These are phyloP conservation scores for Helostoma temminkii DNA, from an alignment of 2,797 vertebrate genomes.

Conservation along the genomic window DNA sequence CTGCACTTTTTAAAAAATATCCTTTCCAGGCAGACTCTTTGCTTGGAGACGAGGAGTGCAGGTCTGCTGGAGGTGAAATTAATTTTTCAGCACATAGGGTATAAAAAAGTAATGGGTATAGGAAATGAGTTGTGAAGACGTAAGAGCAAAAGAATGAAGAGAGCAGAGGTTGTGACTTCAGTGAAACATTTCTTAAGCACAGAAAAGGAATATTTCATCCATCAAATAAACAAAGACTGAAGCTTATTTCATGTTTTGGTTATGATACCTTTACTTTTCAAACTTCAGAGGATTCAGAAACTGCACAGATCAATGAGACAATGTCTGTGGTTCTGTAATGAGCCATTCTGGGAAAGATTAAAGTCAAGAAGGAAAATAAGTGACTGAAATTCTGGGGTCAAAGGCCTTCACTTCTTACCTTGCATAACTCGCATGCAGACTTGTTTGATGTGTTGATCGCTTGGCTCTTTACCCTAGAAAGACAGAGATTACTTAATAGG, in stretches of 20 bases:
- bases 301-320: constrained; percentile 60
- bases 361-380: constrained; percentile 61
- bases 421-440: constrained; percentile 99
- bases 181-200: constrained; percentile 67
- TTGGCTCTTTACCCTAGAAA: constrained; percentile 93
- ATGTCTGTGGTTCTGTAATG: constrained; percentile 60
- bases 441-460: constrained; percentile 96
- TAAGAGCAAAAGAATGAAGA: constrained; percentile 68
- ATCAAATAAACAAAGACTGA: constrained; percentile 80
- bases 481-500: constrained; percentile 33
- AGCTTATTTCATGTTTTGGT: constrained; percentile 73
- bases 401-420: constrained; percentile 86
- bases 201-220: constrained; percentile 73
- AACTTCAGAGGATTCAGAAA: constrained; percentile 57
- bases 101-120: constrained; percentile 84
- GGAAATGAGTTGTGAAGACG: constrained; percentile 75
- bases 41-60: constrained; percentile 73
- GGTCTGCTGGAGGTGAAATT: constrained; percentile 84
- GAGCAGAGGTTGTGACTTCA: constrained; percentile 75
- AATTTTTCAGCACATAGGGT: constrained; percentile 81
- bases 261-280: constrained; percentile 52
- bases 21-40: constrained; percentile 66
- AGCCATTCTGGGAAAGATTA: constrained; percentile 71
- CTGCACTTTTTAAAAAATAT: constrained; percentile 61
- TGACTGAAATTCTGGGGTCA: constrained; percentile 67